Evolutionary conservation across 2,888 invertebrate species (phyloP).

Genomic region (Philaethria dido): DNA sequence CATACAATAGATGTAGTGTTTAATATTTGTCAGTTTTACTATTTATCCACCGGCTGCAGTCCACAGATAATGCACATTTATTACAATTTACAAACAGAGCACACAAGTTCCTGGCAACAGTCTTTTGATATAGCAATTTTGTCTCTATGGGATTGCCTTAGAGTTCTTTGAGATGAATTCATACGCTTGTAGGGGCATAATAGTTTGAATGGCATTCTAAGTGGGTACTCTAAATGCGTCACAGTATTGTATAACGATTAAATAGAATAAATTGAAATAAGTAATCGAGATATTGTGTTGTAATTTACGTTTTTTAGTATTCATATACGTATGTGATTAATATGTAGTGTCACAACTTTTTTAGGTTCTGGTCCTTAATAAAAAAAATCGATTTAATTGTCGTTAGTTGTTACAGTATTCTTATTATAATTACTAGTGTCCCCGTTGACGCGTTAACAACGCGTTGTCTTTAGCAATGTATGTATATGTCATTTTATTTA

Average conservation of each 20-base stretch:
- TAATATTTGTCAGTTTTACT: not conserved
- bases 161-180: not conserved
- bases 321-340: too few species aligned
- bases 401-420: too few species aligned
- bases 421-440: too few species aligned
- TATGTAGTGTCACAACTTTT: too few species aligned
- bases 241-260: conserved; percentile 31
- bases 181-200: not conserved
- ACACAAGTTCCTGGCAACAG: not conserved
- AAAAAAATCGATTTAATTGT: too few species aligned
- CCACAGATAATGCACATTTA: conserved; percentile 58
- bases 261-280: conserved; percentile 28
- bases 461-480: too few species aligned
- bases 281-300: conserved; percentile 16
- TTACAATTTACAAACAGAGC: conserved; percentile 42
- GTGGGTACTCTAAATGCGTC: conserved; percentile 19
- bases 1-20: not conserved
- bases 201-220: conserved; percentile 14
- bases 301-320: conserved; percentile 14
- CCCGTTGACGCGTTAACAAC: too few species aligned
- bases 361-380: too few species aligned
- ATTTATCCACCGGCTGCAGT: conserved; percentile 1
- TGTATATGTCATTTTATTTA: too few species aligned
- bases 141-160: not conserved
- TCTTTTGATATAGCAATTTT: conserved; percentile 1